Conservation (phyloP, 1,140 invertebrate species). For the Meloidogyne floridensis region DNA sequence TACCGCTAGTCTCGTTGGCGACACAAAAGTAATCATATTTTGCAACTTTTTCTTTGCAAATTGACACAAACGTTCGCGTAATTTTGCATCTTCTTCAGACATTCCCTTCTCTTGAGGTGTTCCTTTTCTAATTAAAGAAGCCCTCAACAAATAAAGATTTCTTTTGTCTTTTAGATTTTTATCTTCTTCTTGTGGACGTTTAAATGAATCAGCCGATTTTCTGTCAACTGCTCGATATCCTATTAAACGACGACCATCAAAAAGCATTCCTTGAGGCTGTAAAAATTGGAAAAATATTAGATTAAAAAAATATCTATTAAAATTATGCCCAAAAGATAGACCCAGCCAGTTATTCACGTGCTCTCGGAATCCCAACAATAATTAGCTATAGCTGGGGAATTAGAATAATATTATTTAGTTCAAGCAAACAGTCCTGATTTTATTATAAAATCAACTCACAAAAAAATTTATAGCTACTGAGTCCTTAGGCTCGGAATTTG, state of each 20-base stretch:
- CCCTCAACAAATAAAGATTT: conserved; percentile 50
- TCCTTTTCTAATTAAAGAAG: conserved; percentile 50
- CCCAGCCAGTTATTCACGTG: too few relatives aligned
- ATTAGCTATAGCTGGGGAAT: too few relatives aligned
- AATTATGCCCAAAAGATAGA: too few relatives aligned
- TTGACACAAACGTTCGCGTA: conserved; percentile 31
- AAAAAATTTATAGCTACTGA: too few relatives aligned
- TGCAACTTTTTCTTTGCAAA: conserved; percentile 52
- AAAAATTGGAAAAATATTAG: not conserved
- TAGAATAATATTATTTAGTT: too few relatives aligned
- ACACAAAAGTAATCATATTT: conserved; percentile 59
- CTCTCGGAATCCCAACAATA: too few relatives aligned
- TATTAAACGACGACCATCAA: conserved; percentile 45
- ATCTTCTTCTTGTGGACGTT: conserved; percentile 3
- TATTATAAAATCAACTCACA: too few relatives aligned
- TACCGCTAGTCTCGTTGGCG: conserved; percentile 49
- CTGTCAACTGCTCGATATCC: conserved; percentile 52
- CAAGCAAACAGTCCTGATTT: too few relatives aligned
- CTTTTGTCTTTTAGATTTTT: conserved; percentile 57
- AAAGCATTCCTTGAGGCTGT: conserved; percentile 39
- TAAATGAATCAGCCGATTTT: conserved; percentile 44
- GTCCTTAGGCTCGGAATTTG: too few relatives aligned
- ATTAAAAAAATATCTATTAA: too few relatives aligned
- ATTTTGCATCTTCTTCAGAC: conserved; percentile 54
- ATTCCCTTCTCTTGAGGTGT: conserved; percentile 53